Percentiles rank a stretch among this genome's conserved stretches.
Evolutionary conservation across 2,888 invertebrate species (phyloP).

Genomic region (Sacculina carcini): DNA sequence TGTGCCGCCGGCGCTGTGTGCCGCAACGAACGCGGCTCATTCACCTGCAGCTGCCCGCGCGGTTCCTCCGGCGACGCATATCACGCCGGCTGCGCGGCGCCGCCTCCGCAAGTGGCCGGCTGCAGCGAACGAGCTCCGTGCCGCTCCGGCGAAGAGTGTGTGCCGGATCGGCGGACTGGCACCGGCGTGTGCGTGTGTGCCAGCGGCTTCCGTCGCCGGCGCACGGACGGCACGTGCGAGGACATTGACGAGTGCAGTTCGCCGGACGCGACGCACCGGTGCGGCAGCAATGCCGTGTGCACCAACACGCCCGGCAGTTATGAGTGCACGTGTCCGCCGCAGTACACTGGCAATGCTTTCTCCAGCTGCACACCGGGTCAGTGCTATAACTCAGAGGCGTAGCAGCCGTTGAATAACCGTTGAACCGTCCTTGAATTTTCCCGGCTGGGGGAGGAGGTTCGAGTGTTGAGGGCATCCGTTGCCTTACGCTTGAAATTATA

Average conservation of each 20-base stretch:
- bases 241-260: slow-evolving; percentile 57
- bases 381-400: too few species aligned
- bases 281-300: slow-evolving; percentile 66
- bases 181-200: slow-evolving; percentile 67
- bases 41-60: slow-evolving; percentile 62
- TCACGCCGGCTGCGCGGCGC: slow-evolving; percentile 34
- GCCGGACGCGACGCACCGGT: slow-evolving; percentile 33
- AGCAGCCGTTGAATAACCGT: too few species aligned
- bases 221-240: slow-evolving; percentile 39
- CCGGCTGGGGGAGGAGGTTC: too few species aligned
- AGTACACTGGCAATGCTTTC: slow-evolving; percentile 72
- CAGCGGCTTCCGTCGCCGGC: slow-evolving; percentile 53
- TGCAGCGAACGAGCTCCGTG: slow-evolving; percentile 52
- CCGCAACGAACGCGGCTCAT: slow-evolving; percentile 60
- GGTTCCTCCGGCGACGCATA: slow-evolving; percentile 37
- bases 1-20: slow-evolving; percentile 66
- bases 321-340: slow-evolving; percentile 66
- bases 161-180: slow-evolving; percentile 40
- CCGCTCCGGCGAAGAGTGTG: slow-evolving; percentile 57
- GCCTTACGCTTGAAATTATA: too few species aligned
- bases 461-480: too few species aligned
- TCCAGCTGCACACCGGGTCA: slow-evolving; percentile 36
- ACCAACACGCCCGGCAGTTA: slow-evolving; percentile 79
- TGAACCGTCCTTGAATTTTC: too few species aligned
- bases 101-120: slow-evolving; percentile 33